Base-by-base conservation (phyloP, 1,140 invertebrate species). In the Plectus sambesii region DNA sequence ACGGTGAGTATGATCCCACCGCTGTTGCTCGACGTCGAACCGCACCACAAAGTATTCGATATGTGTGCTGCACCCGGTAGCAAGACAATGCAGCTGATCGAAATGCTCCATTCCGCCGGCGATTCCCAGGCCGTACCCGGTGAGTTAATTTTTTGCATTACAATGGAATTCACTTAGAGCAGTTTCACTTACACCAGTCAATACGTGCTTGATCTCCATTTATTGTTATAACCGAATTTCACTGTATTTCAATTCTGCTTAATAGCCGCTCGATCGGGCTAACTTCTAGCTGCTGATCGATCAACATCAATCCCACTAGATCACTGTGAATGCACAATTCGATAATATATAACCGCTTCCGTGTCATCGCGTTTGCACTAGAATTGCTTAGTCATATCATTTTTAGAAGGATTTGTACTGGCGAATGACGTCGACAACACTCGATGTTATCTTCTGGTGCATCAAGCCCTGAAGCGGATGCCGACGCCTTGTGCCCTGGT, bases 1-100 rank as follows among this genome's bases (percentile, higher is more conserved):
- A 82, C 87, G 26, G 92, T 98, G 4, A 93, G 87, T 43, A 97
- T 98, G 92, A 86, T 98, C 61, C 93, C 92, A n/a, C 90, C 92
- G 2, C 74, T 97, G 20, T 78, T 93, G 2, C 71, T 97, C 15
- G 81, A 92, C 74, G 81, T 97, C 0, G 76, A 89, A 70, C 80
- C 90, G 19, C 27, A 42, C 17, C 25, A 58, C 25, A 51, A 87
- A 83, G 80, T 93, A 25, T 70, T 98, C 46, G 92, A 98, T 66
- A 90, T 97, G 87, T 98, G 92, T 76, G 92, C 92, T 6, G 89
- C 92, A 15, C 92, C 93, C 1, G 92, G 92, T 1, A 94, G 88
- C 2, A 99, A 99, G 75, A 98, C 94, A 20, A 87, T 89, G 12
- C 94, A 99, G 74, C 70, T 99, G 0, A 88, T 99, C 62, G 93